Evolutionary conservation across 1,140 invertebrate genomes (phyloP), one percentile per base, ranked within the genome.

Genomic region (Macrobrachium nipponense): DNA sequence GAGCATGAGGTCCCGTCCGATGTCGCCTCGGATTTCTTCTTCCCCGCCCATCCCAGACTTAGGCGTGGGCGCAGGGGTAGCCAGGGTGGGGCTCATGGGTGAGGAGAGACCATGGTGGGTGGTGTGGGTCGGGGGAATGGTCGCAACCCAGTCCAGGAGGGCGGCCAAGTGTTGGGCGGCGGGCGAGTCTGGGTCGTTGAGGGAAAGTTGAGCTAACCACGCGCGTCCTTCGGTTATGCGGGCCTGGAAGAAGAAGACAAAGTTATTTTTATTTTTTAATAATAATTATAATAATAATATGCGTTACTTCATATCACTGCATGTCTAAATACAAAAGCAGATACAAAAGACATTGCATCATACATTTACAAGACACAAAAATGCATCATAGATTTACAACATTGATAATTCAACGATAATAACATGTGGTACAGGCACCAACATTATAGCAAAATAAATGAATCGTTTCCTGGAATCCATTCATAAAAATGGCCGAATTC

Each of bases 11-110:
- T 87, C 85, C 79, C 85, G 85, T 14, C 85, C 85, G 5, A 87
- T 58, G 72, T 77, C 79, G 44, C 70, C 70, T 6, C 60, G 78
- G 0, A 82, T 18, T 61, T 82, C 85, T 62, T 87, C 85, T 62
- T 81, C 85, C 85, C 81, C 79, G 73, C 85, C 85, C 85, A 87
- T 87, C 84, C 78, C 68, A 60, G 43, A 43, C 60, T 86, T 80
- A n/a, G n/a, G 20, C 7, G 84, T 58, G 64, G 73, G 75, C 43
- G 82, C 64, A 23, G 85, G 85, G 59, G 85, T 80, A 36, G 85
- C 58, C 36, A 87, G 78, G 10, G 85, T 87, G 72, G 79, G 85
- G 79, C 85, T 87, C 79, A 87, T 64, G 70, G 85, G 85, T 43
- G 85, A 80, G 44, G 79, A 77, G 14, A 66, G 60, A 61, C 20